Percentiles rank a stretch among this genome's conserved stretches.
Conservation (phyloP, 2,797 vertebrate genomes). For the Megaceryle alcyon region DNA sequence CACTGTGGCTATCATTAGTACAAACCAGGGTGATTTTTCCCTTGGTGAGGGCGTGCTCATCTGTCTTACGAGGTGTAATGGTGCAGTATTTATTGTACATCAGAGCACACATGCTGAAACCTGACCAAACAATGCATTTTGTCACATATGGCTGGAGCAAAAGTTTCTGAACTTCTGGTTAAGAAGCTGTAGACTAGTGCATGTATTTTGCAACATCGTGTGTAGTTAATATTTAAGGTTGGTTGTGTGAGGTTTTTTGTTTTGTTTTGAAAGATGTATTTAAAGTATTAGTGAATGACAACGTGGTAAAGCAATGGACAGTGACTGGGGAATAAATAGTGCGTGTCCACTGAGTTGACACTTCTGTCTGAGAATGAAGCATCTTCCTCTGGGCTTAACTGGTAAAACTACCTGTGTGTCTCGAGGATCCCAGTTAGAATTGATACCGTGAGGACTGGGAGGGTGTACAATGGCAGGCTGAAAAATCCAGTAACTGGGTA, state of each 20-base stretch:
- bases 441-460: neutral
- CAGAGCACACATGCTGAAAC: neutral
- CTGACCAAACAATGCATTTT: neutral
- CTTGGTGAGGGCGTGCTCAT: neutral
- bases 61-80: neutral
- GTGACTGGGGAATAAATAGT: neutral
- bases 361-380: neutral
- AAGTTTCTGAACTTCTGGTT: neutral
- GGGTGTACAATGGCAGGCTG: neutral
- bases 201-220: neutral
- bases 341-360: neutral
- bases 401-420: neutral
- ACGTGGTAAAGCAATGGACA: neutral
- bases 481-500: neutral
- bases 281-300: neutral
- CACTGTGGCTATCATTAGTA: constrained; percentile 9
- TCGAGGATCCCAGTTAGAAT: neutral
- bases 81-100: neutral
- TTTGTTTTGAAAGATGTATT: neutral
- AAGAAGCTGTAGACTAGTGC: neutral
- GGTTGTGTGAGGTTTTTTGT: accelerated
- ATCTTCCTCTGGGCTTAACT: neutral
- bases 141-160: neutral
- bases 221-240: neutral
- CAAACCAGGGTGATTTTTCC: neutral